Conservation (phyloP, 2,113 vertebrate genomes). For the Ochotona princeps region DNA sequence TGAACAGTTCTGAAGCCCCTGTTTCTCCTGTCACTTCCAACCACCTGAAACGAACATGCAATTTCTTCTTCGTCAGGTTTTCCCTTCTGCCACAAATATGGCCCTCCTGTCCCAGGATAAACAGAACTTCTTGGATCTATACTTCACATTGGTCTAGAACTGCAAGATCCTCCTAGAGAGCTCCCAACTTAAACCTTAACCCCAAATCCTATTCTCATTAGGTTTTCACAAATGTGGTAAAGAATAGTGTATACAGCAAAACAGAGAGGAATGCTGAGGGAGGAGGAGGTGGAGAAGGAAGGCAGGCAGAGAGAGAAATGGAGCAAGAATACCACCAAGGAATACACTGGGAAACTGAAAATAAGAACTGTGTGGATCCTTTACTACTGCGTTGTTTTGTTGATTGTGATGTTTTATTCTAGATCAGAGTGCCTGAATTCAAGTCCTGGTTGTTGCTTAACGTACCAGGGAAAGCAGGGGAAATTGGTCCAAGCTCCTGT, state of each 20-base stretch:
- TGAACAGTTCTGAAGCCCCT: not conserved
- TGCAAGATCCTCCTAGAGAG: not conserved
- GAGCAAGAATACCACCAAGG: not conserved
- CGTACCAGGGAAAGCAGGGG: too few species aligned
- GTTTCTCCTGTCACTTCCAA: too few species aligned
- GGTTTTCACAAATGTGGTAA: not conserved
- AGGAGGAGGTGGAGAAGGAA: not conserved
- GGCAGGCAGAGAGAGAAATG: not conserved
- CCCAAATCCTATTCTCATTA: not conserved
- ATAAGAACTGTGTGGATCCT: too few species aligned
- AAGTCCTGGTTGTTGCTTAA: too few species aligned
- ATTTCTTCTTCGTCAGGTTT: not conserved
- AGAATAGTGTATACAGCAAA: not conserved
- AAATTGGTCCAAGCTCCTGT: too few species aligned
- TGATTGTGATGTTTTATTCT: too few species aligned
- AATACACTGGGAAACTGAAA: constrained; percentile 1
- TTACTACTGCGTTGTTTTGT: too few species aligned
- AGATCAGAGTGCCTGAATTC: too few species aligned
- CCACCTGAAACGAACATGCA: not conserved
- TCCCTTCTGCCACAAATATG: not conserved
- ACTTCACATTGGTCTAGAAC: not conserved
- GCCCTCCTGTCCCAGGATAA: not conserved
- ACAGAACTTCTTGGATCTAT: not conserved
- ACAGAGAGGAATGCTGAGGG: not conserved
- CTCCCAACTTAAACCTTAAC: not conserved